Conservation (phyloP, 1,140 invertebrate genomes). For the Cotesia chilonis region DNA sequence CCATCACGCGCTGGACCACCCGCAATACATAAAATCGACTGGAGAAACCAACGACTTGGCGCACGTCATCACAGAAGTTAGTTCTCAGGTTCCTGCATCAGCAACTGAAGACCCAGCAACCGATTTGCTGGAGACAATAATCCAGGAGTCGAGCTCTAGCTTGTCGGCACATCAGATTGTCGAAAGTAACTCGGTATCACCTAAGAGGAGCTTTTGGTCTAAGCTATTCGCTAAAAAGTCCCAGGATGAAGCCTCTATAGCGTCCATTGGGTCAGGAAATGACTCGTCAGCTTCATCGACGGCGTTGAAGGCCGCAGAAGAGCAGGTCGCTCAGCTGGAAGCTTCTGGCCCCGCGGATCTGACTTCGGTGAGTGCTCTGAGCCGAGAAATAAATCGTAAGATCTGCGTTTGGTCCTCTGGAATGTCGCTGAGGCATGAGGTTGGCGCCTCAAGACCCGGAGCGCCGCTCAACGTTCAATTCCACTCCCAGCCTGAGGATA, state of each 20-base stretch:
- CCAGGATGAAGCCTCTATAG: not conserved
- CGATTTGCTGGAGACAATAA: too few species aligned
- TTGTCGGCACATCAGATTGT: too few species aligned
- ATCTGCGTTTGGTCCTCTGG: conserved; percentile 10
- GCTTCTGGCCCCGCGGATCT: conserved; percentile 4
- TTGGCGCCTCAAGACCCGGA: not conserved
- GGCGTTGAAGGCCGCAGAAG: conserved; percentile 2
- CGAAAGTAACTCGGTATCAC: too few species aligned
- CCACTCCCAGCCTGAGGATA: not conserved
- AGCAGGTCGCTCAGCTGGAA: not conserved
- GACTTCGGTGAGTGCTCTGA: not conserved
- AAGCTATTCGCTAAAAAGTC: too few species aligned
- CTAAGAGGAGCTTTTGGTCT: too few species aligned
- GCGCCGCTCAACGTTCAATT: not conserved
- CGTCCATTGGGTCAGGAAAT: not conserved
- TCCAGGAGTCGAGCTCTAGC: too few species aligned
- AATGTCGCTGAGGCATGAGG: not conserved
- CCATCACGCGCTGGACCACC: too few species aligned
- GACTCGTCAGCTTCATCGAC: not conserved
- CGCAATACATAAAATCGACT: too few species aligned
- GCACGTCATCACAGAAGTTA: too few species aligned
- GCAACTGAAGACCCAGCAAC: too few species aligned
- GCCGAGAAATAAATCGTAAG: not conserved
- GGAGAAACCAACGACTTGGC: too few species aligned
- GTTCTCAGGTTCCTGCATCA: too few species aligned